Evolutionary conservation across 2,888 invertebrate genomes (phyloP).

Genomic region (Heliconius hortense): DNA sequence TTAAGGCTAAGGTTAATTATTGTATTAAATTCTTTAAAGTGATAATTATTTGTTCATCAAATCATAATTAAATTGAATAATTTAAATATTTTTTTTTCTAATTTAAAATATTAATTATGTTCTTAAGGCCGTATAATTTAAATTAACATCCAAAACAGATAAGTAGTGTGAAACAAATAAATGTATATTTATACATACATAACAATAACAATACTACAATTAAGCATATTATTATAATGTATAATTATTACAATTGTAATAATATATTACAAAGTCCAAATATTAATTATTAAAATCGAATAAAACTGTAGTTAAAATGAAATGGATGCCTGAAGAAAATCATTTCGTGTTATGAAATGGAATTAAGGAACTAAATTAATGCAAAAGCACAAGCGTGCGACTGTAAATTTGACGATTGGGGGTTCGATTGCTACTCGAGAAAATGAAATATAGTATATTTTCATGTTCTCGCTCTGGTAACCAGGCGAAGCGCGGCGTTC

Average conservation of each 20-base stretch:
- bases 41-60: no score
- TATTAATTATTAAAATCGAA: not conserved
- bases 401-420: not conserved
- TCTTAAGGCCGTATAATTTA: slow-evolving; percentile 1
- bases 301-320: not conserved
- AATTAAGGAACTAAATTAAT: no score
- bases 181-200: not conserved
- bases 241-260: slow-evolving; percentile 3
- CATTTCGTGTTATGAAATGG: no score
- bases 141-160: not conserved
- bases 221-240: slow-evolving; percentile 3
- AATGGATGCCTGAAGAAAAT: not conserved
- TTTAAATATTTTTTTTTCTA: not conserved
- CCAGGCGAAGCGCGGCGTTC: not conserved
- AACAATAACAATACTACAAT: slow-evolving; percentile 1
- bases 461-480: not conserved
- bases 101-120: not conserved
- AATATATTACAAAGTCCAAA: not conserved
- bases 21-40: no score
- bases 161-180: not conserved
- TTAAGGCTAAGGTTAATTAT: not conserved
- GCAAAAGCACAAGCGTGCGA: not conserved
- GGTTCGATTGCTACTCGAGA: not conserved
- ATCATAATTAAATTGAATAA: no score
- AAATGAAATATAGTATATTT: not conserved